These are phyloP conservation scores for Phaenicophaeus curvirostris DNA, from an alignment of 2,797 vertebrate species.

Conservation along the genomic window DNA sequence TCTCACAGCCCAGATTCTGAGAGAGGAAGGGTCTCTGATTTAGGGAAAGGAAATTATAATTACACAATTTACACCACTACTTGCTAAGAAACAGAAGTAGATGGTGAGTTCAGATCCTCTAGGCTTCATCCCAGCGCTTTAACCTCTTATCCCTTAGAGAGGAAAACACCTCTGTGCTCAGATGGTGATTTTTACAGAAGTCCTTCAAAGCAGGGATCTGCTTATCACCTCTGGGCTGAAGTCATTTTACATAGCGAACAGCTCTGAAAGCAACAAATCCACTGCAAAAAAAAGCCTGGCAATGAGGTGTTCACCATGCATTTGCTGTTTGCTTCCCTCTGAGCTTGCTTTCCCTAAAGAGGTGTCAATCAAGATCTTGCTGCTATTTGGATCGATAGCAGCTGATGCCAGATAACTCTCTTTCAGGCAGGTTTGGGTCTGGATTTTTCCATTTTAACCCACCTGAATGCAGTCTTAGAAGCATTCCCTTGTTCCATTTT, in stretches of 20 bases:
- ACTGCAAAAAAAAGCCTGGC: neutral
- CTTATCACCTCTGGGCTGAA: neutral
- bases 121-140: neutral
- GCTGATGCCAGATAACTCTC: neutral
- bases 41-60: neutral
- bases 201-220: neutral
- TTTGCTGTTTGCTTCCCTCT: neutral
- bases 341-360: neutral
- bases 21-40: neutral
- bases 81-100: neutral
- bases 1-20: neutral
- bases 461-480: neutral
- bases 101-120: neutral
- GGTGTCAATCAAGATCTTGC: neutral
- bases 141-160: neutral
- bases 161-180: neutral
- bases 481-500: neutral
- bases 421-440: neutral
- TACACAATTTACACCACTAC: neutral
- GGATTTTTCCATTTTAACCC: neutral
- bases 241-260: neutral
- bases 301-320: neutral
- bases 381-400: neutral
- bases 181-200: neutral
- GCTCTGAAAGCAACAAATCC: neutral